Conservation (phyloP, 2,888 invertebrate genomes). For the Oscheius myriophilus region DNA sequence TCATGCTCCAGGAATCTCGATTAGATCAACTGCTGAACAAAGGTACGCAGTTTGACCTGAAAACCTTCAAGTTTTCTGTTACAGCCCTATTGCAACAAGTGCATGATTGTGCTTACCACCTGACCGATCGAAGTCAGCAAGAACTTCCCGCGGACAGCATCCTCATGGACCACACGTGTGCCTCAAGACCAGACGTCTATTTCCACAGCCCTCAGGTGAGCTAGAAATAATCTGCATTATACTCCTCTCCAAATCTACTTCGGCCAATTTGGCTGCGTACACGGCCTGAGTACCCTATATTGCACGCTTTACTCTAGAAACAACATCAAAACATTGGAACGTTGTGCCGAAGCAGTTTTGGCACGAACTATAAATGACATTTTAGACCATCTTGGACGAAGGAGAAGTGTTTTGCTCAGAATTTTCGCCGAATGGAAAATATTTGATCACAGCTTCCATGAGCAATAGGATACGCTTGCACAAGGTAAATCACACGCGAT, state of each 20-base stretch:
- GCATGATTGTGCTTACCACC: constrained; percentile 21
- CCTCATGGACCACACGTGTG: constrained; percentile 30
- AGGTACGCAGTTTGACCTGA: constrained; percentile 10
- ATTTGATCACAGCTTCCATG: constrained; percentile 57
- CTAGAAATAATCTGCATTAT: too few relatives aligned
- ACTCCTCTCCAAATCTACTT: background rate
- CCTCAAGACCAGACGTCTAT: constrained; percentile 3
- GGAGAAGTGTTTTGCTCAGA: constrained; percentile 53
- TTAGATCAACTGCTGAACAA: constrained; percentile 33
- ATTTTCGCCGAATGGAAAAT: constrained; percentile 60
- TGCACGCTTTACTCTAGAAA: too few relatives aligned
- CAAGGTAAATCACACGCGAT: constrained; percentile 38
- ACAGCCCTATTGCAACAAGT: constrained; percentile 30
- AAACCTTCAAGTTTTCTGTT: background rate
- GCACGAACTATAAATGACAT: background rate
- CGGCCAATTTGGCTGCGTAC: too few relatives aligned
- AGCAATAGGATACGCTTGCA: constrained; percentile 51
- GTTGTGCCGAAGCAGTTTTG: too few relatives aligned
- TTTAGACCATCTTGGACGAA: constrained; percentile 2
- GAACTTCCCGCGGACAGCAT: constrained; percentile 9
- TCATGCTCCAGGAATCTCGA: constrained; percentile 41
- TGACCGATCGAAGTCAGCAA: background rate
- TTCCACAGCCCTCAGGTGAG: constrained; percentile 22
- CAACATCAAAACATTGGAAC: too few relatives aligned
- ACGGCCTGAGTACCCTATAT: too few relatives aligned